phyloP scores from a whole-genome alignment of 2,888 invertebrate genomes.

The Athalia cordata region DNA sequence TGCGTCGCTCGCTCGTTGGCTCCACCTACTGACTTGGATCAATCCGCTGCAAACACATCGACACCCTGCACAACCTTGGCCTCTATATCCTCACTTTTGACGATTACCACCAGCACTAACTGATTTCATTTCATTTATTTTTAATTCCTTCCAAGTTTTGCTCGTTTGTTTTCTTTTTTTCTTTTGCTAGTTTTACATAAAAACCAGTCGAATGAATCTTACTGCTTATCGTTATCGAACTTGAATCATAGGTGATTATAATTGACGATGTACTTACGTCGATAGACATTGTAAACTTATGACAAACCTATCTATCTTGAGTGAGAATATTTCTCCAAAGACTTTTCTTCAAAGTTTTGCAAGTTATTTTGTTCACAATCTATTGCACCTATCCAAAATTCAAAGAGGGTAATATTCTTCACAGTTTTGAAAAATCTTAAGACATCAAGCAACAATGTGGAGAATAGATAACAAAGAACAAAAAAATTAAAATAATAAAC shows the following conservation, averaged over 20 bases:
- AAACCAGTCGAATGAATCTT: not conserved
- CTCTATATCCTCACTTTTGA: constrained; percentile 40
- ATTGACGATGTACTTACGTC: no score
- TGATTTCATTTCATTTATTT: constrained; percentile 27
- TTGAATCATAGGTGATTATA: not conserved
- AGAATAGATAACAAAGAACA: no score
- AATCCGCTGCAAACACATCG: constrained; percentile 74
- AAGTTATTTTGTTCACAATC: not conserved
- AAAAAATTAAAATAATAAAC: not conserved
- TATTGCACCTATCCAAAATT: not conserved
- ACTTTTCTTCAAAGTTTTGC: not conserved
- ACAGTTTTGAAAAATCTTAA: constrained; percentile 4
- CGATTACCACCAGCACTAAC: constrained; percentile 39
- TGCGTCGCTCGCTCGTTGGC: constrained; percentile 70
- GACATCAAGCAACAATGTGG: not conserved
- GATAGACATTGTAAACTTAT: no score
- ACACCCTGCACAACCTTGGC: constrained; percentile 70
- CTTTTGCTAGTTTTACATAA: constrained; percentile 7
- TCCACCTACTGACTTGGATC: constrained; percentile 74
- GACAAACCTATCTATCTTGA: no score
- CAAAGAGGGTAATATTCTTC: not conserved
- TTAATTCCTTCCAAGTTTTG: not conserved
- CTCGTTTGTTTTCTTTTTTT: not conserved
- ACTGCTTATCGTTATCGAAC: constrained; percentile 3
- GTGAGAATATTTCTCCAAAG: no score